A percentile compares a stretch with the other conserved stretches of the same genome.
phyloP scores from a whole-genome alignment of 1,140 invertebrate species.

The Lerema accius region DNA sequence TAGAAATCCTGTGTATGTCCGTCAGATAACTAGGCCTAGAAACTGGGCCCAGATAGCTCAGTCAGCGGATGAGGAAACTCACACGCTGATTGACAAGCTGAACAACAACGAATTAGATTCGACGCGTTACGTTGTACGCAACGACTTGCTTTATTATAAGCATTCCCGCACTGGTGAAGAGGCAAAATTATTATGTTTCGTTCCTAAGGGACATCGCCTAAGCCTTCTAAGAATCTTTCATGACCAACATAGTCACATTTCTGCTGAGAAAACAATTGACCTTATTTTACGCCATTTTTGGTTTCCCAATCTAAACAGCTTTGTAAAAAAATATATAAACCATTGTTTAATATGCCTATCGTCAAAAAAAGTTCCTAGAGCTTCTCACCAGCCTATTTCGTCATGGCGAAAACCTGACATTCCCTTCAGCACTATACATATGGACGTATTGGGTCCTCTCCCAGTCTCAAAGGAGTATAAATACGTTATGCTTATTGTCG shows the following conservation, averaged over 20 bases:
- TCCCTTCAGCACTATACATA: background rate
- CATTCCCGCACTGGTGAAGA: background rate
- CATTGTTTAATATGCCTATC: background rate
- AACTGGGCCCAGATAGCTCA: slow-evolving; percentile 16
- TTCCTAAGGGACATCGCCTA: slow-evolving; percentile 6
- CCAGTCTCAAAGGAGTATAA: background rate
- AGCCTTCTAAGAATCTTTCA: slow-evolving; percentile 15
- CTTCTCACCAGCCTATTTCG: background rate
- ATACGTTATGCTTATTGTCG: slow-evolving; percentile 18
- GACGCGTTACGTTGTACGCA: background rate
- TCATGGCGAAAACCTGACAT: background rate
- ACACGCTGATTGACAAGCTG: background rate
- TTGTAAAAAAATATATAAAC: slow-evolving; percentile 38
- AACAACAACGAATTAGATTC: slow-evolving; percentile 5
- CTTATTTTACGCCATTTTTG: slow-evolving; percentile 13
- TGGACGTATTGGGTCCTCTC: background rate
- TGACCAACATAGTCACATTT: slow-evolving; percentile 2
- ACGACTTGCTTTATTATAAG: background rate
- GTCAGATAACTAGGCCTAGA: background rate
- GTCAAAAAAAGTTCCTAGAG: background rate
- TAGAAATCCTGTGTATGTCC: background rate
- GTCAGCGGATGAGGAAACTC: slow-evolving; percentile 4
- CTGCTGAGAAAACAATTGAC: background rate
- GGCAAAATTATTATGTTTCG: background rate
- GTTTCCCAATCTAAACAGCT: slow-evolving; percentile 37